Evolutionary conservation across 1,140 invertebrate genomes (phyloP), one percentile per base, ranked within the genome.

Genomic region (Cydia amplana): DNA sequence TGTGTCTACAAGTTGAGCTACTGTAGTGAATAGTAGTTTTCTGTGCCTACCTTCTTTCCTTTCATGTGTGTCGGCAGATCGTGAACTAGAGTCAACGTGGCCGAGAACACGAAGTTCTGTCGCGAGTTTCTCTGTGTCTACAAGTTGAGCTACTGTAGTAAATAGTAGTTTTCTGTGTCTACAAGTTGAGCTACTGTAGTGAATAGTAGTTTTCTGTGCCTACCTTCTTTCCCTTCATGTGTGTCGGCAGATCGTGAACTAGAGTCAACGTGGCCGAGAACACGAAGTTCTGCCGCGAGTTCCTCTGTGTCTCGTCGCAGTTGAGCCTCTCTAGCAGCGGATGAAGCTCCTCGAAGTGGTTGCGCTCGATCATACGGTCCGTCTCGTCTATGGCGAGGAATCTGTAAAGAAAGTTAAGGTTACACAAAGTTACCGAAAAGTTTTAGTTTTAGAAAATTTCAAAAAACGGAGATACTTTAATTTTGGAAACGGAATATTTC

Each of bases 371-470:
- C 98, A 99, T 99, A 81, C 99, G 94, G 93, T 99, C 99, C 0
- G 99, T 99, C 94, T 99, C 99, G 92, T 99, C 99, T 77, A 99
- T 97, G 0, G 98, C 98, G 75, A 99, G 93, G 90, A 95, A 98
- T 78, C 96, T 96, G 75, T 32, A 93, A 51, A 16, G 16, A 16
- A 51, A 5, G 16, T 12, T n/a, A 49, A 49, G 28, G 28, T 28
- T 28, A 28, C 28, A 28, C 28, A 4, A 4, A 28, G 1, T 28
- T 28, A 4, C 28, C 28, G 4, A 28, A 28, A 28, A 28, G 28
- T 28, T 28, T 2, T 4, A 28, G 3, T 28, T 28, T 4, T 28
- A 2, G 28, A 28, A 25, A 25, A 25, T 25, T 25, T 25, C 28
- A 28, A 28, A 28, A 28, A 28, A n/a, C n/a, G n/a, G n/a, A n/a